These are phyloP conservation scores for Zeus faber DNA, from an alignment of 2,113 vertebrate genomes.

Conservation along the genomic window DNA sequence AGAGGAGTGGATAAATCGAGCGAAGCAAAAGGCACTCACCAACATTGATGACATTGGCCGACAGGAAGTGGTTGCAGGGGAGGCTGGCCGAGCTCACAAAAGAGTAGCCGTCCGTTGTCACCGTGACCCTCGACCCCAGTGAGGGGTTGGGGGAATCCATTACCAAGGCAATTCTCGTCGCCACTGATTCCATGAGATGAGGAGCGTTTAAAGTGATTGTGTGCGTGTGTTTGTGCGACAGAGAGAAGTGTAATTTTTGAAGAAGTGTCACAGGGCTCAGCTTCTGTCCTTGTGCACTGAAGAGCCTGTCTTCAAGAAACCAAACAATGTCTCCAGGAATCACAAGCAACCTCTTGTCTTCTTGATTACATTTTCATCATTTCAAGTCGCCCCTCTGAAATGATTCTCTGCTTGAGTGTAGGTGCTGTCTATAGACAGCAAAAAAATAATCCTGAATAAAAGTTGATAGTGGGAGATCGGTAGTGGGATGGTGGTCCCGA, in stretches of 20 bases:
- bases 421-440: not conserved
- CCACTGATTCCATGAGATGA: constrained; percentile 36
- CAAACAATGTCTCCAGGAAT: not conserved
- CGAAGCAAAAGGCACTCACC: constrained; percentile 59
- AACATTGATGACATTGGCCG: constrained; percentile 57
- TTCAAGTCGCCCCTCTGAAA: not conserved
- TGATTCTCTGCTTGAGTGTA: not conserved
- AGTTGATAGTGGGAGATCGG: too few relatives aligned
- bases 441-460: not conserved
- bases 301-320: too few relatives aligned
- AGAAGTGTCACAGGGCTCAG: not conserved
- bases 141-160: constrained; percentile 63
- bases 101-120: constrained; percentile 54
- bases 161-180: constrained; percentile 36
- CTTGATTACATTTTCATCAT: not conserved
- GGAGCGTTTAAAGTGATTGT: not conserved
- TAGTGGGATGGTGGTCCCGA: too few relatives aligned
- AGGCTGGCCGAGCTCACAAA: constrained; percentile 44
- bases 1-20: too few relatives aligned
- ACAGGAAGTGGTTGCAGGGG: constrained; percentile 67
- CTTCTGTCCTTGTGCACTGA: not conserved
- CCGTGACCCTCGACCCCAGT: constrained; percentile 46
- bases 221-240: not conserved
- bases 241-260: too few relatives aligned
- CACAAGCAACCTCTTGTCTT: not conserved